Base-by-base conservation (phyloP, 2,113 vertebrate species). In the Forbesichthys agassizii region DNA sequence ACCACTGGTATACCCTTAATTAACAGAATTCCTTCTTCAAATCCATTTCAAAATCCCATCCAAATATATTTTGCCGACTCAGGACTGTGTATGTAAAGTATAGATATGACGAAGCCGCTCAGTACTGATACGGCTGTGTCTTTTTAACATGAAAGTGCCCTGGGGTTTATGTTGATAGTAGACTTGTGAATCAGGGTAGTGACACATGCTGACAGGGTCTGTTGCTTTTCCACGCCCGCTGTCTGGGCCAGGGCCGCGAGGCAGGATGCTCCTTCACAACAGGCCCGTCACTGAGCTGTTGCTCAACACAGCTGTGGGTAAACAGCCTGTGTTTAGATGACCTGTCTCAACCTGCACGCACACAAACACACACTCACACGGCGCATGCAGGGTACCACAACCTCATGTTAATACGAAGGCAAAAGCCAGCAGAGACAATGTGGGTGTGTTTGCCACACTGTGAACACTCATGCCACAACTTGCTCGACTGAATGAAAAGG, bases 241-340 rank as follows among this genome's bases (percentile, higher is more conserved):
- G 81, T 74, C 76, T 84, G 74, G 75, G 75, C 66, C 51, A 13
- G 0, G 54, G 75, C 51, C 63, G 73, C 46, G 8, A 73, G 70
- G 76, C 47, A 77, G 64, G 64, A 75, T 16, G 54, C 27, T 9
- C 54, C 13, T n/a, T 56, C 65, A 47, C 55, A 65, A 73, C 73
- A 75, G 70, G 69, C 66, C 64, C 61, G 61, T 66, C 61, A 65
- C 64, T 55, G 66, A 72, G 49, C 61, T 80, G 72, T 86, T 92
- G 83, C 87, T 79, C 83, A 89, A 91, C 71, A 73, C 72, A 75
- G 75, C 81, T 87, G 79, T 71, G 72, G 48, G 74, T 89, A 90
- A 91, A 91, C 84, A 89, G 75, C 69, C 64, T 80, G 85, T 90
- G 83, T 89, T 90, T 88, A 80, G 80, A 83, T 87, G 77, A 66